Evolutionary conservation across 2,113 vertebrate species (phyloP).

Genomic region (Neomonachus schauinslandi): DNA sequence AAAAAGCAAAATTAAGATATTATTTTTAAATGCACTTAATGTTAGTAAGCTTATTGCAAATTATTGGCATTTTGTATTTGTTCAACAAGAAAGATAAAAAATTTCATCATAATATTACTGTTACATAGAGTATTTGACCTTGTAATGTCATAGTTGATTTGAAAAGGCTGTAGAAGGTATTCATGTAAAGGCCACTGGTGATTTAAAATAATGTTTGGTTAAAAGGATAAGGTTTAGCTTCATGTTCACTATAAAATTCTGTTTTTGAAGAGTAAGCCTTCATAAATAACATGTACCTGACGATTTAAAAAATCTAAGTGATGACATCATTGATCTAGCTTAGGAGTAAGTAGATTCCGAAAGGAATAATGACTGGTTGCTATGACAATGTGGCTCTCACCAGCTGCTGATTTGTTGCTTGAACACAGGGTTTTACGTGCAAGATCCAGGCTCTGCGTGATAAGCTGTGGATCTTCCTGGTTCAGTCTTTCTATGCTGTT

Average conservation of each 20-base stretch:
- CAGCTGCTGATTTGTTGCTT: constrained; percentile 99
- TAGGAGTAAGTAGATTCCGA: constrained; percentile 92
- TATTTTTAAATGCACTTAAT: constrained; percentile 57
- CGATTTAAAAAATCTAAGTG: constrained; percentile 86
- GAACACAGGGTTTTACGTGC: constrained; percentile 93
- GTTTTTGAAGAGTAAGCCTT: constrained; percentile 80
- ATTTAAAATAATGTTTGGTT: constrained; percentile 78
- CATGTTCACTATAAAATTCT: constrained; percentile 77
- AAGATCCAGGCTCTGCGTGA: constrained; percentile 91
- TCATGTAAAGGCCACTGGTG: constrained; percentile 69
- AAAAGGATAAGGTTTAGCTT: constrained; percentile 79
- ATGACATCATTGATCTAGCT: constrained; percentile 94
- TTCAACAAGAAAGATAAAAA: constrained; percentile 79
- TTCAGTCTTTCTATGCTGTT: constrained; percentile 97
- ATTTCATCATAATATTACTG: constrained; percentile 83
- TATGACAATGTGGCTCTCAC: constrained; percentile 95
- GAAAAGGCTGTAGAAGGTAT: constrained; percentile 78
- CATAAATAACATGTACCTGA: constrained; percentile 80
- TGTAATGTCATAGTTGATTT: constrained; percentile 86
- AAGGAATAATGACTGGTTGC: constrained; percentile 96
- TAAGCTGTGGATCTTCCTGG: constrained; percentile 97
- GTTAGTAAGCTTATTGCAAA: constrained; percentile 68
- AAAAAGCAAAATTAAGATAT: constrained; percentile 68
- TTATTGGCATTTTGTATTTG: constrained; percentile 74
- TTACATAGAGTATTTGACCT: constrained; percentile 87